Evolutionary conservation across 2,888 invertebrate genomes (phyloP).

Genomic region (Argyresthia goedartella): DNA sequence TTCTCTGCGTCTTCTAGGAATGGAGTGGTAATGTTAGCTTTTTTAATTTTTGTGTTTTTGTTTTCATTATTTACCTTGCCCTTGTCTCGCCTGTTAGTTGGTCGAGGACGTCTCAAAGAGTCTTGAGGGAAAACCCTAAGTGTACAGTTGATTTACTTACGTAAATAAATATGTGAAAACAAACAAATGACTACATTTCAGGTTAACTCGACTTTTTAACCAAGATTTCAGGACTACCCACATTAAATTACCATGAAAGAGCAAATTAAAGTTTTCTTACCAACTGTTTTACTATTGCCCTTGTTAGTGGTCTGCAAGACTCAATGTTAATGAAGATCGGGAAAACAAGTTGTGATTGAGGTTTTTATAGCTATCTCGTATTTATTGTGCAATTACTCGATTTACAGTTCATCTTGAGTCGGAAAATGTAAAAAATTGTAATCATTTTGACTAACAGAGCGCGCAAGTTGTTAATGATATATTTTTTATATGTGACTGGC

Average conservation of each 20-base stretch:
- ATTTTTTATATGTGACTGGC: neutral
- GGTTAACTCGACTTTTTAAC: neutral
- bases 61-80: slow-evolving; percentile 19
- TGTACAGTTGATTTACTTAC: no score
- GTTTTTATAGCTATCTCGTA: neutral
- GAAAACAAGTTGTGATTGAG: neutral
- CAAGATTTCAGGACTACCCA: no score
- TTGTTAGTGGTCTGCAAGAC: neutral
- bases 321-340: neutral
- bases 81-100: slow-evolving; percentile 12
- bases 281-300: no score
- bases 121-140: no score
- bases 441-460: neutral
- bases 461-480: neutral
- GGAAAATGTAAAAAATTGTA: no score
- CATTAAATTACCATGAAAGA: no score
- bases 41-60: slow-evolving; percentile 8
- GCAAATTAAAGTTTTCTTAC: no score
- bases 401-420: no score
- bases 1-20: slow-evolving; percentile 27
- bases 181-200: neutral
- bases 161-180: neutral
- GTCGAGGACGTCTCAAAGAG: no score
- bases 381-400: no score
- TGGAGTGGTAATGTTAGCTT: slow-evolving; percentile 41